These are phyloP conservation scores for Ephestia elutella DNA, from an alignment of 1,140 invertebrate genomes.

Conservation along the genomic window DNA sequence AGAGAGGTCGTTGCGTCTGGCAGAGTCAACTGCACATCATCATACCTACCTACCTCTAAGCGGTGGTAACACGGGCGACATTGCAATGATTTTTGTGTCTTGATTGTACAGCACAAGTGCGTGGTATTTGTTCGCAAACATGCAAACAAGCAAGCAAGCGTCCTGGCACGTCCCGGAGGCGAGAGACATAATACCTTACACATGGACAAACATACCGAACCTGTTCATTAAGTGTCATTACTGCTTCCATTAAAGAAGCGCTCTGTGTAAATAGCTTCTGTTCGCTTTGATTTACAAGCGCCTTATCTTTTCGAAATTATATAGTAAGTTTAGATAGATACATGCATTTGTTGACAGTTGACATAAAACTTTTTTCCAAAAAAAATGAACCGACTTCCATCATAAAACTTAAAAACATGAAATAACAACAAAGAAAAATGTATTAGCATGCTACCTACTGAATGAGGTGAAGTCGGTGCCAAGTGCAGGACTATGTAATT, in stretches of 20 bases:
- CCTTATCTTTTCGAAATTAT: neutral
- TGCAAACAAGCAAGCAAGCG: slow-evolving; percentile 54
- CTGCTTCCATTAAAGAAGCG: neutral
- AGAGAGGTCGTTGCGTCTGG: slow-evolving; percentile 35
- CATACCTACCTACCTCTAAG: no score
- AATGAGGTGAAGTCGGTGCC: no score
- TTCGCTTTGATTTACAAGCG: neutral
- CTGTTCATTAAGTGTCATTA: slow-evolving; percentile 4
- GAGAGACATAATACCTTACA: slow-evolving; percentile 37
- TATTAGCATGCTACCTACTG: no score
- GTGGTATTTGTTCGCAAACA: slow-evolving; percentile 46
- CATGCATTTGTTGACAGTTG: no score
- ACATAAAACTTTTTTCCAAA: no score
- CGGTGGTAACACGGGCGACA: no score
- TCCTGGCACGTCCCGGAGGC: slow-evolving; percentile 41
- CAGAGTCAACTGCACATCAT: slow-evolving; percentile 18
- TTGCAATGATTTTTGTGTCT: no score
- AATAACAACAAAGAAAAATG: no score
- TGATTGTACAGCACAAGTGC: slow-evolving; percentile 39
- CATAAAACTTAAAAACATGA: no score
- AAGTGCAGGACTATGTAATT: no score
- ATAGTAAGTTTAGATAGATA: neutral
- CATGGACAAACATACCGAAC: neutral
- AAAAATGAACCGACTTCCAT: no score
- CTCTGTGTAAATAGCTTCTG: neutral